phyloP scores from a whole-genome alignment of 2,113 vertebrate genomes.

The Prionailurus viverrinus region DNA sequence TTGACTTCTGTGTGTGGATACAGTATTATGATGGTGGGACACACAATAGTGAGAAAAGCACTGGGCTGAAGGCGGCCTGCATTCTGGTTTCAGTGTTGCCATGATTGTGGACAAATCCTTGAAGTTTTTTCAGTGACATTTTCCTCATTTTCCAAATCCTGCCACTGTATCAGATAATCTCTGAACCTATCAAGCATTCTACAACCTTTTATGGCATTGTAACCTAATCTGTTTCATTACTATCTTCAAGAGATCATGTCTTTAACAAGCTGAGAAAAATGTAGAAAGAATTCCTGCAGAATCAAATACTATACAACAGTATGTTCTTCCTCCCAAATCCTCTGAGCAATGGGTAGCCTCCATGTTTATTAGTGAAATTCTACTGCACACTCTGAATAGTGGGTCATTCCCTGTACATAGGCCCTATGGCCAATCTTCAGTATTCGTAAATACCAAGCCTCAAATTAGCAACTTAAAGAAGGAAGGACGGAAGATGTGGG shows the following conservation, averaged over 20 bases:
- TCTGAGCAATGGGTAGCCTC: background rate
- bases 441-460: background rate
- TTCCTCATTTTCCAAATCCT: background rate
- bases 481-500: background rate
- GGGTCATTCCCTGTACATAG: background rate
- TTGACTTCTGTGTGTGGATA: background rate
- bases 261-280: background rate
- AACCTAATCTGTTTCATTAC: background rate
- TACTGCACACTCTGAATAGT: background rate
- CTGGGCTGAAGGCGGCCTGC: background rate
- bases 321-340: background rate
- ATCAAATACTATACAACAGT: background rate
- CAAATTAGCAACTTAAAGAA: background rate
- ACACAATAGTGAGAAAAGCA: background rate
- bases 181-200: background rate
- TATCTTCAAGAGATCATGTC: background rate
- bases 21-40: rapidly evolving
- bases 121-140: background rate
- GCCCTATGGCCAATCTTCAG: background rate
- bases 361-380: background rate
- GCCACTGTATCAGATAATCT: background rate
- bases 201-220: background rate
- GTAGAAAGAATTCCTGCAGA: background rate
- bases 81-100: background rate
- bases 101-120: conserved; percentile 1